Evolutionary conservation across 2,888 invertebrate genomes (phyloP), one percentile per base, ranked within the genome.

Genomic region (Chrysolina haemoptera): DNA sequence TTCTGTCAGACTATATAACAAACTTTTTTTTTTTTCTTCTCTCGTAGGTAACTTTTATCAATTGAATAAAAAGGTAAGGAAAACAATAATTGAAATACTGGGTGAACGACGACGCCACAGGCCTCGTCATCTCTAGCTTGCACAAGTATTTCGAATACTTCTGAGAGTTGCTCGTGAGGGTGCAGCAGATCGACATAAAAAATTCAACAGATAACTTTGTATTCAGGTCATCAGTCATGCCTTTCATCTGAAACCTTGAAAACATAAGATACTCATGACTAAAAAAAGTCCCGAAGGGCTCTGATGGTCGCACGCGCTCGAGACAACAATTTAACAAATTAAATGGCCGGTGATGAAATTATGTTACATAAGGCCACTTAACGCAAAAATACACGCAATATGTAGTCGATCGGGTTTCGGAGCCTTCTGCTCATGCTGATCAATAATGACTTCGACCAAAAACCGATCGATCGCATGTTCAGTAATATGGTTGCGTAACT

Each of bases 401-500:
- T 53, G 43, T 65, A n/a, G 59, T 48, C 65, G 55, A 63, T 35
- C 71, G 53, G 50, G n/a, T n/a, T n/a, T n/a, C n/a, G n/a, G n/a
- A n/a, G 62, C 65, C 65, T 71, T 67, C 67, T 59, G 53, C 64
- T 68, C 64, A 55, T 73, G n/a, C 72, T 20, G 40, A 68, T 41
- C 62, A 63, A 55, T 74, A 74, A 74, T 74, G 71, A 74, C 68
- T 62, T 62, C 62, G 65, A 70, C 62, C 65, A 35, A 70, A 70
- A 74, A 67, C 68, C 63, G 70, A 74, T 74, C 74, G 70, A 55
- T 74, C 70, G 74, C 74, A 74, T 74, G 74, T 71, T 74, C 35
- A 41, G 18, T 68, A 18, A n/a, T 50, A 55, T 1, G 18, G 68
- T 73, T 73, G 68, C 41, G 68, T 73, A 73, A 73, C 27, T 43